Base-by-base conservation (phyloP, 2,888 invertebrate genomes). In the Entomobrya proxima region DNA sequence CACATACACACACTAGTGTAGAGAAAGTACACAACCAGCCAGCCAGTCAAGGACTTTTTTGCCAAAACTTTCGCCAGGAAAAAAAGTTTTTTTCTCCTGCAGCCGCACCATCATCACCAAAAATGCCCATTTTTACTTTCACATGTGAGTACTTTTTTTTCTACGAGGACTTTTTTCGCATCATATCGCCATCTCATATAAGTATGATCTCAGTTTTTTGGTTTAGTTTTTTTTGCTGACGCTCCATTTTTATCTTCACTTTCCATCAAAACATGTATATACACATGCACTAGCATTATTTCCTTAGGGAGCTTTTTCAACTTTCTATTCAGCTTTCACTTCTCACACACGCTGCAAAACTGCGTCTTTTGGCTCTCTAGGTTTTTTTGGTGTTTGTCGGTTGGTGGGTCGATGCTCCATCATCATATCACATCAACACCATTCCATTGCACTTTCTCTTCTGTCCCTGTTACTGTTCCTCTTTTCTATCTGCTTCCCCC, bases 361-460 rank as follows among this genome's bases (percentile, higher is more conserved):
- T 13, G 13, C n/a, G 47, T 47, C n/a, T n/a, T 47, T 13, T 5
- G 15, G 13, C 13, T 47, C n/a, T n/a, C n/a, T n/a, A n/a, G n/a
- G n/a, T 47, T 15, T 47, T 9, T 47, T 13, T 47, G 5, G 47
- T 47, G 67, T 67, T 67, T 67, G 64, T 64, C 64, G 64, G 64
- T 64, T 21, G 64, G 55, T 35, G 32, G 64, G 64, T 67, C 67
- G 67, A 67, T 67, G 67, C 67, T 67, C 67, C n/a, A 61, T 61
- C 67, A 47, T 47, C 47, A 67, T n/a, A n/a, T n/a, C n/a, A n/a
- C n/a, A n/a, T 37, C 58, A 40, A 21, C 67, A 37, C 67, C 67
- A 67, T 35, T 67, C 18, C 30, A 58, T 58, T 24, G 30, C 58
- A 58, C 58, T 30, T 5, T 58, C 1, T 15, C 15, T 30, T 11